Evolutionary conservation across 2,888 invertebrate genomes (phyloP).

Genomic region (Abrostola triplasia): DNA sequence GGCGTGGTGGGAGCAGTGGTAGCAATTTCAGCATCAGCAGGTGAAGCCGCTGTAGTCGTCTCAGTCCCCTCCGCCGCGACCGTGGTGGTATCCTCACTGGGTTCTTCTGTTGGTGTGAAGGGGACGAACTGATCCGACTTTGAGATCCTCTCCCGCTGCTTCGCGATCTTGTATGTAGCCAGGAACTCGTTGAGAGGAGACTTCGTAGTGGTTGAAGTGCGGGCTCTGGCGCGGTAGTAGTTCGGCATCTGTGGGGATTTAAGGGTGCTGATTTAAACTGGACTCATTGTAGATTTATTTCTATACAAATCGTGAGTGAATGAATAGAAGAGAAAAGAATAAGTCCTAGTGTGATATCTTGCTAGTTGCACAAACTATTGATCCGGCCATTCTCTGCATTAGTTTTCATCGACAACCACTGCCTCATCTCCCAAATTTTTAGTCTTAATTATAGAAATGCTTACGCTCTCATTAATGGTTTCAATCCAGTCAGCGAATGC

Average conservation of each 20-base stretch:
- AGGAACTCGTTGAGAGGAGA: constrained; percentile 48
- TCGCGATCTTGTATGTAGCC: constrained; percentile 34
- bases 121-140: too few species aligned
- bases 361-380: too few species aligned
- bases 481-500: constrained; percentile 81
- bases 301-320: too few species aligned
- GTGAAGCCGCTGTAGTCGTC: not conserved
- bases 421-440: too few species aligned
- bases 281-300: too few species aligned
- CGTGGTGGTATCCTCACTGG: not conserved
- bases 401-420: too few species aligned
- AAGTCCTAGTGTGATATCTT: too few species aligned
- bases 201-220: constrained; percentile 61
- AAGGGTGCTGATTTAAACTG: not conserved
- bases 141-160: not conserved
- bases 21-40: not conserved
- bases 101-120: not conserved
- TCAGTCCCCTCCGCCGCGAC: not conserved
- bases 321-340: too few species aligned
- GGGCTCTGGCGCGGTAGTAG: constrained; percentile 65
- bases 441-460: constrained; percentile 26
- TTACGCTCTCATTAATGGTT: constrained; percentile 75
- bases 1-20: not conserved
- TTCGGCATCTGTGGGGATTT: constrained; percentile 67
- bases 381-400: too few species aligned